These are phyloP conservation scores for Proctacanthus coquilletti DNA, from an alignment of 1,140 invertebrate species.

Conservation along the genomic window DNA sequence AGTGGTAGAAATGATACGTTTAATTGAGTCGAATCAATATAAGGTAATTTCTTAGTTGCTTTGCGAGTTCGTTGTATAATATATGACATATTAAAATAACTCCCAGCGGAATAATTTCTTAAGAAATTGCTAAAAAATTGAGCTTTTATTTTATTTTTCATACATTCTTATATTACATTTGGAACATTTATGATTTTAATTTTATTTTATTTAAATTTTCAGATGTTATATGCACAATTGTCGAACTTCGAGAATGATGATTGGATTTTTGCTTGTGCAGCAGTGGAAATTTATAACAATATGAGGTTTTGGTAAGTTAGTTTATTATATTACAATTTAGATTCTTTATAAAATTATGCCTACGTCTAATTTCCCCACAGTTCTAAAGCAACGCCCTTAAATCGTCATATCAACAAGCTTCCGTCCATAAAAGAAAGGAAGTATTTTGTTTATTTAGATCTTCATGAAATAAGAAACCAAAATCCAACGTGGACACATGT, in stretches of 20 bases:
- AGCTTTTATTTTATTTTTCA: too few relatives aligned
- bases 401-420: constrained; percentile 40
- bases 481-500: constrained; percentile 50
- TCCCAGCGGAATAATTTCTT: too few relatives aligned
- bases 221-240: constrained; percentile 35
- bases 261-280: constrained; percentile 58
- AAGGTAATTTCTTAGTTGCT: constrained; percentile 24
- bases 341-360: background rate
- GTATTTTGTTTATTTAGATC: constrained; percentile 42
- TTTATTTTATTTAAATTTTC: constrained; percentile 3
- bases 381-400: constrained; percentile 44
- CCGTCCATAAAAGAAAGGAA: constrained; percentile 32
- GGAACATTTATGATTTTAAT: too few relatives aligned
- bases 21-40: constrained; percentile 35
- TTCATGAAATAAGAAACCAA: constrained; percentile 38
- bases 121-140: constrained; percentile 14
- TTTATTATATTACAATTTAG: background rate
- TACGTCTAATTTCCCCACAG: constrained; percentile 5
- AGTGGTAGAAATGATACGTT: constrained; percentile 44
- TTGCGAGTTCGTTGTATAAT: background rate
- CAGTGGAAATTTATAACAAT: constrained; percentile 32
- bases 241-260: constrained; percentile 45
- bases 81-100: too few relatives aligned
- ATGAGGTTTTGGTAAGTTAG: constrained; percentile 44
- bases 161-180: too few relatives aligned